Evolutionary conservation across 2,113 vertebrate species (phyloP).

Genomic region (Halcyon senegalensis): DNA sequence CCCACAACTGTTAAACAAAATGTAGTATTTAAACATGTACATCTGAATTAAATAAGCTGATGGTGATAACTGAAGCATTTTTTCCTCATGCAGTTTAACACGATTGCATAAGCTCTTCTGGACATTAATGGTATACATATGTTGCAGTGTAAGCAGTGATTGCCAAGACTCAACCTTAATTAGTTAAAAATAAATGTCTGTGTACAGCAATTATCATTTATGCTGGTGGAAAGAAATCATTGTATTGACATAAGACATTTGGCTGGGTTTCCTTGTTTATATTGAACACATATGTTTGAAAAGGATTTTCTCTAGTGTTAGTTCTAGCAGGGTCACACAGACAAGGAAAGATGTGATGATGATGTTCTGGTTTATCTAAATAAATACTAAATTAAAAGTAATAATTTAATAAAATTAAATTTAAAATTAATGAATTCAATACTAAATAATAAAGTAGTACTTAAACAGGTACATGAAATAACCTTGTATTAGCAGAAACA

Average conservation of each 20-base stretch:
- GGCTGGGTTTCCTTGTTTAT: constrained; percentile 30
- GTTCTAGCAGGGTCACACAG: neutral
- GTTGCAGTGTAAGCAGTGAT: neutral
- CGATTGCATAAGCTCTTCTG: neutral
- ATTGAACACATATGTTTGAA: constrained; percentile 70
- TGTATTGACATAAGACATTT: neutral
- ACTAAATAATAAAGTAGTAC: neutral
- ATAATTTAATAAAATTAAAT: neutral
- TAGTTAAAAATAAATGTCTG: neutral
- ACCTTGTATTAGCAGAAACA: neutral
- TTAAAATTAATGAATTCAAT: neutral
- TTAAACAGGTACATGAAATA: constrained; percentile 46
- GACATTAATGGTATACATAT: neutral
- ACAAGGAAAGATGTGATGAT: constrained; percentile 34
- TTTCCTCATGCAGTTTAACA: neutral
- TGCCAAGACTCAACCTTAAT: constrained; percentile 8
- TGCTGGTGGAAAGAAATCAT: neutral
- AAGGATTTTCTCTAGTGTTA: constrained; percentile 13
- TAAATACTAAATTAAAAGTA: neutral
- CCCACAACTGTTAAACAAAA: neutral
- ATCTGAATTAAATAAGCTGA: neutral
- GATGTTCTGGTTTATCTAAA: constrained; percentile 55
- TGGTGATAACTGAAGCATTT: neutral
- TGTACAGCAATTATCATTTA: constrained; percentile 5
- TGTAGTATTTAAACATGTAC: neutral